phyloP scores from a whole-genome alignment of 2,797 vertebrate genomes.

The Siniperca scherzeri region DNA sequence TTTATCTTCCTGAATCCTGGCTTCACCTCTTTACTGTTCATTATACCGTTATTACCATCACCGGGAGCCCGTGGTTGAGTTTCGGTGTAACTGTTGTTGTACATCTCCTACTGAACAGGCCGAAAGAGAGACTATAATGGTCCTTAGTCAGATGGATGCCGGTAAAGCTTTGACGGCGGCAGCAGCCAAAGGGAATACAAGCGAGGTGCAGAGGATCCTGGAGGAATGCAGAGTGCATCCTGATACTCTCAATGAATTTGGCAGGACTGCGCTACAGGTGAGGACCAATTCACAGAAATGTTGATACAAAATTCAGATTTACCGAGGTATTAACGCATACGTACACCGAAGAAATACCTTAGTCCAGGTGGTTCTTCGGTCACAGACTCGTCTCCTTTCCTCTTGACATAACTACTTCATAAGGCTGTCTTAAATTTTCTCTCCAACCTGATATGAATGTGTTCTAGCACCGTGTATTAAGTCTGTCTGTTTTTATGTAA shows the following conservation, averaged over 20 bases:
- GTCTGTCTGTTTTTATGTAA: background rate
- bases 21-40: background rate
- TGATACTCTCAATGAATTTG: slow-evolving; percentile 90
- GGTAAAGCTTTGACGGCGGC: slow-evolving; percentile 90
- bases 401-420: background rate
- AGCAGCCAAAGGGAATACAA: slow-evolving; percentile 87
- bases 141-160: slow-evolving; percentile 86
- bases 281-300: background rate
- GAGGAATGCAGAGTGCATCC: slow-evolving; percentile 89
- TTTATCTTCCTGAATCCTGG: background rate
- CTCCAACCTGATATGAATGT: background rate
- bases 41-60: background rate
- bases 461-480: background rate
- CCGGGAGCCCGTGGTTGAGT: too few species aligned
- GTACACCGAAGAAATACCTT: too few species aligned
- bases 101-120: slow-evolving; percentile 39
- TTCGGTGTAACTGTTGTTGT: background rate
- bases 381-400: background rate
- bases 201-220: slow-evolving; percentile 89
- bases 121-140: slow-evolving; percentile 80
- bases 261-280: slow-evolving; percentile 92
- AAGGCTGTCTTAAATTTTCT: background rate
- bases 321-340: too few species aligned
- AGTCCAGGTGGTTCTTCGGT: background rate
- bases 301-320: background rate